Evolutionary conservation across 2,113 vertebrate genomes (phyloP), one percentile per base, ranked within the genome.

Genomic region (Pedetes capensis): DNA sequence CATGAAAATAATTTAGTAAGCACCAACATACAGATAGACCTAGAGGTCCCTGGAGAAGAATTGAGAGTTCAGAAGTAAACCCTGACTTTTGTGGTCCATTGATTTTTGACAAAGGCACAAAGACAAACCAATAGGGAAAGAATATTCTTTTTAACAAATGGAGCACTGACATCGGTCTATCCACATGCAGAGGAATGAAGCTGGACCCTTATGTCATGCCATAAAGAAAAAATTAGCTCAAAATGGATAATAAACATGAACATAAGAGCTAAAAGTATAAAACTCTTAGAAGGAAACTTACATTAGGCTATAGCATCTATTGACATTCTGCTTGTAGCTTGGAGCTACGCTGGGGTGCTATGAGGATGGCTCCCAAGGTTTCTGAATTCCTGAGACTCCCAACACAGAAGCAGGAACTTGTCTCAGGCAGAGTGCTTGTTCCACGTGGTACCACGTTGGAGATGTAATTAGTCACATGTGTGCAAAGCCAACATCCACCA

Each of bases 381-480:
- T 49, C 84, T 89, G 79, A 53, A 64, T 44, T 89, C 23, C 1
- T 12, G 32, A 34, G 64, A 59, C 27, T 8, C 11, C 23, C 39
- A 32, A 16, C 11, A 23, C 47, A 59, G 66, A 90, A 86, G 47
- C 22, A 55, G 17, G 10, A 55, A 6, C 5, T 69, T 49, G 57
- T 72, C 29, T 71, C 4, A 5, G 25, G 8, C 4, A 69, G 34
- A 81, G 2, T 3, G 18, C 34, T 51, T 51, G 39, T 17, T 22
- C 34, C 12, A 47, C 3, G 14, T 29, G 66, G 37, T 12, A 47
- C 1, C n/a, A 72, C 10, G 32, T 0, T 27, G 20, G 11, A n/a
- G 16, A 47, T 0, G 2, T 34, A n/a, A 27, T 42, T 42, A 49
- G 8, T 34, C 47, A 37, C 17, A 47, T 1, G 8, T 8, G 22